These are phyloP conservation scores for Phaethornis superciliosus DNA, from an alignment of 2,113 vertebrate genomes.

Conservation along the genomic window DNA sequence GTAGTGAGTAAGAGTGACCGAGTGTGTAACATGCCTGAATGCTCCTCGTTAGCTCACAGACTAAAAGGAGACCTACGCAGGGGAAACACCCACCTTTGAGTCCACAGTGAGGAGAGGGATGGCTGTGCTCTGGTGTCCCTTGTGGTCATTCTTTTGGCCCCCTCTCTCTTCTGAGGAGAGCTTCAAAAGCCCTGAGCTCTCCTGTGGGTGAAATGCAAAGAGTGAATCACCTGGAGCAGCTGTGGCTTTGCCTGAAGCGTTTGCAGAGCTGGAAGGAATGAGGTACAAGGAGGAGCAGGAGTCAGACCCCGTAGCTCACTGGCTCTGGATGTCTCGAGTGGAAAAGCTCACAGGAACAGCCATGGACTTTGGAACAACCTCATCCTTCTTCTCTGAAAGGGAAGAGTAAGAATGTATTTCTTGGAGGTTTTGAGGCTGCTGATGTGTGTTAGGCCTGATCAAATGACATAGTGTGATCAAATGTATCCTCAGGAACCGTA, in stretches of 20 bases:
- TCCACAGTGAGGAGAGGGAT: neutral
- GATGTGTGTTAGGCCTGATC: neutral
- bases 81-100: accelerated
- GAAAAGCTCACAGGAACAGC: neutral
- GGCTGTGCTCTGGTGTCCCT: accelerated
- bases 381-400: neutral
- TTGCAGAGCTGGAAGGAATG: neutral
- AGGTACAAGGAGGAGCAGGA: accelerated
- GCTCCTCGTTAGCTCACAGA: neutral
- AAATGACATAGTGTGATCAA: neutral
- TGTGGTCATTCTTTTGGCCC: neutral
- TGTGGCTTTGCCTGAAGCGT: neutral
- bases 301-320: neutral
- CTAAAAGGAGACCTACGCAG: neutral
- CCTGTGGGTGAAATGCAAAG: accelerated
- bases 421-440: neutral
- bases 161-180: neutral
- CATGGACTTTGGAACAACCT: neutral
- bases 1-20: neutral
- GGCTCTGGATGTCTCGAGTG: accelerated
- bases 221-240: neutral
- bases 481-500: neutral
- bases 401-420: neutral
- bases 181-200: neutral
- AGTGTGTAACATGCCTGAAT: neutral